phyloP scores from a whole-genome alignment of 1,140 invertebrate genomes.

The Zaprionus africanus region DNA sequence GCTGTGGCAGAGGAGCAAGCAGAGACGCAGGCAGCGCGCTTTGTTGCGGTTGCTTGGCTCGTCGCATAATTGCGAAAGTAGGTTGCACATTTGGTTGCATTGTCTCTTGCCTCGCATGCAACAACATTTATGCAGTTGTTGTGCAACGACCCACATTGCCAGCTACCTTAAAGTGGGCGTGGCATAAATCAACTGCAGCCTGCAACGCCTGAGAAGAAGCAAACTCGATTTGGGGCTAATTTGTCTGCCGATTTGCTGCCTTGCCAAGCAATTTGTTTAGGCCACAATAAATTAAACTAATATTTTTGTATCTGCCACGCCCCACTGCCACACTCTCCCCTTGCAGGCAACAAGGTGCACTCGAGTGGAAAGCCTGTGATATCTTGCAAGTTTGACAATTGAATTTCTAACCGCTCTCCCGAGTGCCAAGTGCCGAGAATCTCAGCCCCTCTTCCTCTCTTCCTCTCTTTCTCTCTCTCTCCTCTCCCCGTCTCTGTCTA shows the following conservation, averaged over 20 bases:
- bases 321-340: neutral
- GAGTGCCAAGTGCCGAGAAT: neutral
- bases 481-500: neutral
- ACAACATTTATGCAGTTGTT: slow-evolving; percentile 14
- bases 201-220: slow-evolving; percentile 16
- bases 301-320: slow-evolving; percentile 40
- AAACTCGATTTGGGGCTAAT: slow-evolving; percentile 57
- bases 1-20: no score
- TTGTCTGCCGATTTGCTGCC: slow-evolving; percentile 65
- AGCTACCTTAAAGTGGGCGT: slow-evolving; percentile 7
- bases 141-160: slow-evolving; percentile 61
- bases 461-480: neutral
- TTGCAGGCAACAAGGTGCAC: slow-evolving; percentile 2
- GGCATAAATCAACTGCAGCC: slow-evolving; percentile 54
- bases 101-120: slow-evolving; percentile 29
- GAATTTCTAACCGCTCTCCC: slow-evolving; percentile 59
- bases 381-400: slow-evolving; percentile 76
- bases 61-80: slow-evolving; percentile 69
- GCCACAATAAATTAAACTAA: slow-evolving; percentile 73
- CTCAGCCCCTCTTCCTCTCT: neutral
- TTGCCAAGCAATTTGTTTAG: slow-evolving; percentile 52
- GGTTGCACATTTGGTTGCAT: slow-evolving; percentile 77
- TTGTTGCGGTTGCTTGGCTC: slow-evolving; percentile 31
- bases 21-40: neutral
- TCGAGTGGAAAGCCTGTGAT: slow-evolving; percentile 76